Conservation (phyloP, 2,888 invertebrate genomes). For the Mesodorylaimus sp. region DNA sequence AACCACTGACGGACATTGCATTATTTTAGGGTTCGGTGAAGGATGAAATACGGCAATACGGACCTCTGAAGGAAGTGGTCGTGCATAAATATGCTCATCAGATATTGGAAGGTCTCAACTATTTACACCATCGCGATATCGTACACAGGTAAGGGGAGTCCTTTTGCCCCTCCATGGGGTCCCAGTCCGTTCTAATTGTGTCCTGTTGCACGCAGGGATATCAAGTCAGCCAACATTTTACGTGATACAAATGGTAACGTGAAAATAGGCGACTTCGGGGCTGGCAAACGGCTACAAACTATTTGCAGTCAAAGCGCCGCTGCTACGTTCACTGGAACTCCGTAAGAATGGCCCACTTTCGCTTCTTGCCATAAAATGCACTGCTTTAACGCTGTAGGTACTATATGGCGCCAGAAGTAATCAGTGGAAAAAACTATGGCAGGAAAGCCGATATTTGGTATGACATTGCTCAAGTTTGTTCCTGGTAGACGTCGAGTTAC, state of each 20-base stretch:
- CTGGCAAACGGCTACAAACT: slow-evolving; percentile 34
- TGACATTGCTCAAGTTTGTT: neutral
- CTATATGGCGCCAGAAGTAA: slow-evolving; percentile 35
- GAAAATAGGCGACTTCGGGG: slow-evolving; percentile 38
- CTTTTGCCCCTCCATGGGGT: too few relatives aligned
- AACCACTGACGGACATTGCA: neutral
- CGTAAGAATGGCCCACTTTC: too few relatives aligned
- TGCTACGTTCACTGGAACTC: slow-evolving; percentile 32
- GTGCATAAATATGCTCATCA: slow-evolving; percentile 32
- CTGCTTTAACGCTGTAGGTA: too few relatives aligned
- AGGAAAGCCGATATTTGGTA: slow-evolving; percentile 35
- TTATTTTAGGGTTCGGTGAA: slow-evolving; percentile 34
- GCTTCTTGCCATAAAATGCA: too few relatives aligned
- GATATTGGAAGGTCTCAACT: slow-evolving; percentile 35
- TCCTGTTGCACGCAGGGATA: neutral
- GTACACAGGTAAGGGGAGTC: too few relatives aligned
- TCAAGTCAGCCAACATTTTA: slow-evolving; percentile 35
- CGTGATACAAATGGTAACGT: slow-evolving; percentile 34
- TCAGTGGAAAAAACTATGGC: slow-evolving; percentile 33
- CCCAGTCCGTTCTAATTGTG: too few relatives aligned
- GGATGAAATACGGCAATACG: slow-evolving; percentile 32
- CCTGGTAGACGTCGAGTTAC: neutral
- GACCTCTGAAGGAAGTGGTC: slow-evolving; percentile 31
- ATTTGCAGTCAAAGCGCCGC: slow-evolving; percentile 20
- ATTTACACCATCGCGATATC: slow-evolving; percentile 35